A percentile compares a stretch with the other conserved stretches of the same genome.
These are phyloP conservation scores for Falco novaeseelandiae DNA, from an alignment of 2,797 vertebrate species.

Conservation along the genomic window DNA sequence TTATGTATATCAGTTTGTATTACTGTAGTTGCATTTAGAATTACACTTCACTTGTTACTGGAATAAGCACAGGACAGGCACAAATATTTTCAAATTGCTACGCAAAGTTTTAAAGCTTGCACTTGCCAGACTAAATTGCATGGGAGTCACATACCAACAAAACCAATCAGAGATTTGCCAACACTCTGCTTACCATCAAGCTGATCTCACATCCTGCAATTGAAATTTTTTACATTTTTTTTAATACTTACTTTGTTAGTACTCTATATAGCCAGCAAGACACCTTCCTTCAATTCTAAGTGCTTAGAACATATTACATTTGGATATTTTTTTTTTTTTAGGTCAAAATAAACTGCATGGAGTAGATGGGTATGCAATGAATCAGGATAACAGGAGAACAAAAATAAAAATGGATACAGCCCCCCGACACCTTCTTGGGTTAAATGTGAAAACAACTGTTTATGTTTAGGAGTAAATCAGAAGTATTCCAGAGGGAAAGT, in stretches of 20 bases:
- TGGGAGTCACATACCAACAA: not conserved
- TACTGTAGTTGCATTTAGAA: not conserved
- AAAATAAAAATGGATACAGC: not conserved
- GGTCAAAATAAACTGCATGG: not conserved
- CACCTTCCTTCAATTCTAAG: not conserved
- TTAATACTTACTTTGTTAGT: not conserved
- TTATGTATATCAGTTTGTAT: constrained; percentile 20
- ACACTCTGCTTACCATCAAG: not conserved
- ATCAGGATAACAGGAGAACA: not conserved
- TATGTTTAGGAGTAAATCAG: too few relatives aligned
- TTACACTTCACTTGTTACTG: not conserved
- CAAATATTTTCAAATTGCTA: constrained; percentile 3
- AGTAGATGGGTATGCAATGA: not conserved
- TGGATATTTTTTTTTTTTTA: not conserved
- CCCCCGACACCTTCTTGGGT: not conserved
- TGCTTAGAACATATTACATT: not conserved
- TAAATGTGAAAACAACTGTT: not conserved
- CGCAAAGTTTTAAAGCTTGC: not conserved
- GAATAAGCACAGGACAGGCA: not conserved
- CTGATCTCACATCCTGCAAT: not conserved
- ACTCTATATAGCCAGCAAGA: not conserved
- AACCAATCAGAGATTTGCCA: not conserved
- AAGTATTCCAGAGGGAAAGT: too few relatives aligned
- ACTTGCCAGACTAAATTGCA: not conserved
- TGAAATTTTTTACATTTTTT: not conserved